These are phyloP conservation scores for Ephydatia muelleri DNA, from an alignment of 37 sponge, comb jelly and placozoan genomes.

Conservation along the genomic window DNA sequence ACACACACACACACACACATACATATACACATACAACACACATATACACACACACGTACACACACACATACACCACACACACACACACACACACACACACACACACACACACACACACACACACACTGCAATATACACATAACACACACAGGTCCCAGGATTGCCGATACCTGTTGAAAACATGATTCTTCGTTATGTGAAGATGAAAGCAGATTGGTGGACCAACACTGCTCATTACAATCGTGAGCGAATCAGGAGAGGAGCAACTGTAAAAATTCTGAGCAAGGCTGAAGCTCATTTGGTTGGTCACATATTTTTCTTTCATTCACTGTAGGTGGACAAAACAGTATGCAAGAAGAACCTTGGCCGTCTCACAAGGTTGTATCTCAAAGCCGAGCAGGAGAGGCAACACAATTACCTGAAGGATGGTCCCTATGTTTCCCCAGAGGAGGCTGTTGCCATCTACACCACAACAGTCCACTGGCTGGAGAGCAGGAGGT, in stretches of 20 bases:
- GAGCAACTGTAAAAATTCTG: conserved; percentile 80
- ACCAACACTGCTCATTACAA: conserved; percentile 99
- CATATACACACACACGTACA: no score
- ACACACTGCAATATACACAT: no score
- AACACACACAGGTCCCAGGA: conserved; percentile 88
- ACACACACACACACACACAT: no score
- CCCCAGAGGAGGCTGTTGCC: conserved; percentile 98
- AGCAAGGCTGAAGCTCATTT: not conserved
- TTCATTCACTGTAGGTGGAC: conserved; percentile 60
- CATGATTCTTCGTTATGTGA: conserved; percentile 99
- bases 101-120: no score
- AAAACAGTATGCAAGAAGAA: conserved; percentile 99
- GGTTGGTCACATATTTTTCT: not conserved
- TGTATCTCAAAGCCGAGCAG: conserved; percentile 98
- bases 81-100: no score
- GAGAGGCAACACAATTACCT: conserved; percentile 99
- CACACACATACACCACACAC: no score
- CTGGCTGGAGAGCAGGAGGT: conserved; percentile 98
- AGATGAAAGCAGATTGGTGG: conserved; percentile 99
- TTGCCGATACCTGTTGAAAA: conserved; percentile 98
- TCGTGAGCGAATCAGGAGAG: conserved; percentile 95
- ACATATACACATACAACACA: no score
- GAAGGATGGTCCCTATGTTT: conserved; percentile 98
- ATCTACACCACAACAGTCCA: conserved; percentile 99
- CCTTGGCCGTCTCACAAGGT: conserved; percentile 95